These are phyloP conservation scores for Dicycla oo DNA, from an alignment of 2,888 invertebrate genomes.

Conservation along the genomic window DNA sequence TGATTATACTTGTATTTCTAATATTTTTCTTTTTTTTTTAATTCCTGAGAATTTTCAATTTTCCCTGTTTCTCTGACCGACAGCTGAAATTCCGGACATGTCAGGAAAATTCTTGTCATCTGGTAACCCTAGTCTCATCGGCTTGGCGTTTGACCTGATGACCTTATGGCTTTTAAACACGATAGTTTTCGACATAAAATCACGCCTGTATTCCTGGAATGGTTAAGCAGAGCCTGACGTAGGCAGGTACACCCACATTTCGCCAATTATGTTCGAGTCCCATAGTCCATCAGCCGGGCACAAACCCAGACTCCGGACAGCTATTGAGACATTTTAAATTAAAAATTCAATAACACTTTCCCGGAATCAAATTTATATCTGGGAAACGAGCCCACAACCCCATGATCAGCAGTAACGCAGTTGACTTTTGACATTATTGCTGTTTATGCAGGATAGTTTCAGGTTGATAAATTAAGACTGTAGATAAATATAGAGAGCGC, in stretches of 20 bases:
- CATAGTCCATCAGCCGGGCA: too few relatives aligned
- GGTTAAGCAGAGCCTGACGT: too few relatives aligned
- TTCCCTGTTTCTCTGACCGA: too few relatives aligned
- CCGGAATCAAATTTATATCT: neutral
- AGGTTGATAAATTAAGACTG: neutral
- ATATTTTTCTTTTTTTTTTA: too few relatives aligned
- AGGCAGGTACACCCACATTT: neutral
- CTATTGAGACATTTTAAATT: neutral
- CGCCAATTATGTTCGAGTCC: neutral
- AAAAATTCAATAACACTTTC: neutral
- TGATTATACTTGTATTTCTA: too few relatives aligned
- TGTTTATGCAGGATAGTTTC: conserved; percentile 1
- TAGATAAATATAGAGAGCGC: neutral
- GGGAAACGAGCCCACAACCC: neutral
- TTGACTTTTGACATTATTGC: neutral
- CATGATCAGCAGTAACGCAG: neutral
- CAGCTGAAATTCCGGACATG: too few relatives aligned
- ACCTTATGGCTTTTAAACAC: conserved; percentile 18
- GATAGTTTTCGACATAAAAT: neutral
- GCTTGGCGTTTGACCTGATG: conserved; percentile 14
- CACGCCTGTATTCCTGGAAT: too few relatives aligned
- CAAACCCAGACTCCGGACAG: neutral
- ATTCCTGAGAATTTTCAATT: too few relatives aligned
- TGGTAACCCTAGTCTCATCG: too few relatives aligned
- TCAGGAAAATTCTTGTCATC: too few relatives aligned